phyloP scores from a whole-genome alignment of 1,140 invertebrate species.

The Drosophila insularis region DNA sequence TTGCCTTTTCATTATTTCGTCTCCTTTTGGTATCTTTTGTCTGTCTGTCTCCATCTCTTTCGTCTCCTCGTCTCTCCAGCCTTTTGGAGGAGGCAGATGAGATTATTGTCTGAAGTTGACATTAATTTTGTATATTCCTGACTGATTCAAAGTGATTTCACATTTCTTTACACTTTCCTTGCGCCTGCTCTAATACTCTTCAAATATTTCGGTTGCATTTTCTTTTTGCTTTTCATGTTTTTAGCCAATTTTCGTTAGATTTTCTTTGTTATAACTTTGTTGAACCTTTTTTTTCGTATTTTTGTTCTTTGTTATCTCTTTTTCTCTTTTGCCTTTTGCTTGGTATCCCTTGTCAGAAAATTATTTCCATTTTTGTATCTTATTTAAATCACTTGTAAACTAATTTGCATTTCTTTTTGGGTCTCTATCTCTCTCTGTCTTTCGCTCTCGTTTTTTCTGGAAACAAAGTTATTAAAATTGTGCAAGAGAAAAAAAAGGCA shows the following conservation, averaged over 20 bases:
- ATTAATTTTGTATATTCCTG: slow-evolving; percentile 43
- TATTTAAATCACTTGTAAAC: slow-evolving; percentile 75
- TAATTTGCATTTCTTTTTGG: slow-evolving; percentile 73
- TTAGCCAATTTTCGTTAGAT: slow-evolving; percentile 40
- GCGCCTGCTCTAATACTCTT: slow-evolving; percentile 2
- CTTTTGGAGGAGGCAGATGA: slow-evolving; percentile 12
- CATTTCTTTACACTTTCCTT: slow-evolving; percentile 14
- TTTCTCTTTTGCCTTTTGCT: slow-evolving; percentile 27
- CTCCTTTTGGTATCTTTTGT: not conserved
- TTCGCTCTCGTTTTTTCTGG: slow-evolving; percentile 23
- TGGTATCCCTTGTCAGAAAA: slow-evolving; percentile 59
- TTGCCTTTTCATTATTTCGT: slow-evolving; percentile 65
- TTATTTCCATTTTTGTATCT: slow-evolving; percentile 64
- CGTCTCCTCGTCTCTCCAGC: slow-evolving; percentile 16
- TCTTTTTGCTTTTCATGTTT: slow-evolving; percentile 34
- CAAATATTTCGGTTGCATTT: slow-evolving; percentile 14
- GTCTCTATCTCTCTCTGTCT: slow-evolving; percentile 4
- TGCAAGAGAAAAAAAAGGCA: slow-evolving; percentile 13
- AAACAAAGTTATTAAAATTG: slow-evolving; percentile 72
- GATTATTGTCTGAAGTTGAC: slow-evolving; percentile 53
- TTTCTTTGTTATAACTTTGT: slow-evolving; percentile 37
- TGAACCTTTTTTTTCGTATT: slow-evolving; percentile 20
- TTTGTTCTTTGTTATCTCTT: slow-evolving; percentile 48
- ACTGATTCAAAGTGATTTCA: slow-evolving; percentile 17
- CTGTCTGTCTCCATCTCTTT: slow-evolving; percentile 16